Percentiles rank a stretch among this genome's conserved stretches.
Evolutionary conservation across 2,113 vertebrate species (phyloP).

Genomic region (Brachyistius frenatus): DNA sequence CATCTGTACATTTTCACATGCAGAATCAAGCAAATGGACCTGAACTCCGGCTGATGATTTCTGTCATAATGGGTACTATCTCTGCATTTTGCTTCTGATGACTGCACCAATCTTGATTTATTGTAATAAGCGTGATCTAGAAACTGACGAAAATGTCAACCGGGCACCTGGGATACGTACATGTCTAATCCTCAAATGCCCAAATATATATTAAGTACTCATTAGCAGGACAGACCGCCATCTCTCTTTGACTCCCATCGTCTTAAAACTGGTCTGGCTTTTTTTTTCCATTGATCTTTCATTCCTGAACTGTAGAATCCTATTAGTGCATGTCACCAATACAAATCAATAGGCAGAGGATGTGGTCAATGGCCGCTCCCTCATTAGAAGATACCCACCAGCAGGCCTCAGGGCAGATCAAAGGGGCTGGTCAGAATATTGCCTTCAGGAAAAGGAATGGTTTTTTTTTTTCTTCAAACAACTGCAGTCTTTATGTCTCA

Average conservation of each 20-base stretch:
- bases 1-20: background rate
- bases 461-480: conserved; percentile 25
- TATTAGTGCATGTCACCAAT: conserved; percentile 70
- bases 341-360: conserved; percentile 71
- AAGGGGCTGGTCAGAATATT: conserved; percentile 67
- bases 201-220: conserved; percentile 25
- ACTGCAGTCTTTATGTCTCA: conserved; percentile 46
- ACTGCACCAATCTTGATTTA: too few species aligned
- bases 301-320: conserved; percentile 67
- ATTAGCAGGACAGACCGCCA: conserved; percentile 1
- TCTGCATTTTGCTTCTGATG: background rate
- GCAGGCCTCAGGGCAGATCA: conserved; percentile 79
- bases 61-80: accelerated
- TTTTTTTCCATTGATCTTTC: conserved; percentile 58
- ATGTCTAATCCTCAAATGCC: conserved; percentile 21
- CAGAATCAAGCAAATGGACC: background rate
- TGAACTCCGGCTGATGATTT: background rate
- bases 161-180: background rate
- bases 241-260: conserved; percentile 12
- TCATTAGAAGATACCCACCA: conserved; percentile 78
- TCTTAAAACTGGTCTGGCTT: conserved; percentile 40
- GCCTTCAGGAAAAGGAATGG: conserved; percentile 38
- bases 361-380: conserved; percentile 64
- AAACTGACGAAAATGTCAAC: background rate
- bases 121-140: background rate